Evolutionary conservation across 2,797 vertebrate species (phyloP).

Genomic region (Dryobates pubescens): DNA sequence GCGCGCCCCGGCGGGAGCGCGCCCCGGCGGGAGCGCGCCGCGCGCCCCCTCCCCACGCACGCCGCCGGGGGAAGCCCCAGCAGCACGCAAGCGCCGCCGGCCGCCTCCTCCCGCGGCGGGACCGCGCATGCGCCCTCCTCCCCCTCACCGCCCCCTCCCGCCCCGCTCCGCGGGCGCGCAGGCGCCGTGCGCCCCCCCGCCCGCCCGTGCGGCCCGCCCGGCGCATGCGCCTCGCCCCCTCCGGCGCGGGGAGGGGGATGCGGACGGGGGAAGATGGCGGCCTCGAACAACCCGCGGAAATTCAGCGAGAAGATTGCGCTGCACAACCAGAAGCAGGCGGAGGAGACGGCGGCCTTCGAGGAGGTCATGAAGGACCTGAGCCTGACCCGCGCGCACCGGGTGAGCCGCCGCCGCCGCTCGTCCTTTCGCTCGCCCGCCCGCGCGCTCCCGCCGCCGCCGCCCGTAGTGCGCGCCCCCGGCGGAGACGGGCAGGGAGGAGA

Average conservation of each 20-base stretch:
- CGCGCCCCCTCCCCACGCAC: neutral
- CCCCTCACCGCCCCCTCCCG: neutral
- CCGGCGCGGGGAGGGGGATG: constrained; percentile 76
- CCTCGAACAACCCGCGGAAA: constrained; percentile 98
- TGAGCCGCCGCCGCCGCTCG: constrained; percentile 74
- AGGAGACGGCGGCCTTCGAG: constrained; percentile 96
- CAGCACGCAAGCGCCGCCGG: neutral
- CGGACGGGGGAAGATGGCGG: constrained; percentile 96
- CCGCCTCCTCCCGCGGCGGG: neutral
- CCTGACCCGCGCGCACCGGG: constrained; percentile 94
- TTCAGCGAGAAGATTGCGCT: constrained; percentile 98
- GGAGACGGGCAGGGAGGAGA: neutral
- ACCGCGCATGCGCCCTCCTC: neutral
- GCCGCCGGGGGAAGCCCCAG: neutral
- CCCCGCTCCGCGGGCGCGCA: neutral
- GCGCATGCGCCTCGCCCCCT: constrained; percentile 62
- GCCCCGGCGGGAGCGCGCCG: neutral
- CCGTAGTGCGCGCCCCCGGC: neutral
- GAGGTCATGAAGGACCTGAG: constrained; percentile 97
- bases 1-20: too few relatives aligned
- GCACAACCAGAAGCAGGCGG: constrained; percentile 96
- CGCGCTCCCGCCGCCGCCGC: neutral
- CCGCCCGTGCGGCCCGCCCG: neutral
- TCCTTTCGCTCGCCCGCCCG: too few relatives aligned
- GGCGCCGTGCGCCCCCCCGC: neutral